Evolutionary conservation across 2,797 vertebrate species (phyloP).

Genomic region (Sebastes glaucus): DNA sequence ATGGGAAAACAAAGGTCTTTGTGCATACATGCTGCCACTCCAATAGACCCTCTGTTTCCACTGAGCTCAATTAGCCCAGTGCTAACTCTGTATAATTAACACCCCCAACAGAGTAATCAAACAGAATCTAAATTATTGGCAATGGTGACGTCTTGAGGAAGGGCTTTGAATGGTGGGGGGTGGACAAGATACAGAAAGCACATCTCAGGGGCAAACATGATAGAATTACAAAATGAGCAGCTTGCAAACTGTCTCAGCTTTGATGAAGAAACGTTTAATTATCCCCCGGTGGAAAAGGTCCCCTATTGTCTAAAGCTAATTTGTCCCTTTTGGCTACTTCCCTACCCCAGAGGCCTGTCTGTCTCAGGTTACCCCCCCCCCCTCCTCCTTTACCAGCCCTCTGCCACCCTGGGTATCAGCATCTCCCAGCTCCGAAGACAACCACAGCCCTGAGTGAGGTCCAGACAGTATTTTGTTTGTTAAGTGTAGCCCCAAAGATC

Average conservation of each 20-base stretch:
- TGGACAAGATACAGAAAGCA: conserved; percentile 79
- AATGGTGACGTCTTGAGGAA: conserved; percentile 73
- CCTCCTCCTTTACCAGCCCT: conserved; percentile 72
- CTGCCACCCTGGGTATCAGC: conserved; percentile 76
- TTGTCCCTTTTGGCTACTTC: conserved; percentile 91
- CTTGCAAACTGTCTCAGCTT: conserved; percentile 93
- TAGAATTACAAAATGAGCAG: conserved; percentile 95
- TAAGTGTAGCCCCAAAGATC: conserved; percentile 83
- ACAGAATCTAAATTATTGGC: conserved; percentile 82
- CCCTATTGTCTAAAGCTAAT: conserved; percentile 90
- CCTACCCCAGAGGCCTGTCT: conserved; percentile 81
- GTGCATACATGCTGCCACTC: conserved; percentile 59
- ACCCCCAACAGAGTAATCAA: conserved; percentile 86
- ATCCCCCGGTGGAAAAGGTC: conserved; percentile 90
- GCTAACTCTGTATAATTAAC: conserved; percentile 86
- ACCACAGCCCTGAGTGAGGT: conserved; percentile 70
- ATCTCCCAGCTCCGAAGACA: conserved; percentile 71
- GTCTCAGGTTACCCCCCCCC: conserved; percentile 83
- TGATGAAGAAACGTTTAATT: conserved; percentile 96
- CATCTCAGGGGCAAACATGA: conserved; percentile 87
- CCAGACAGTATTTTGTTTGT: conserved; percentile 86
- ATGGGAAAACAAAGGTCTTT: conserved; percentile 63
- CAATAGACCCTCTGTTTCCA: conserved; percentile 73
- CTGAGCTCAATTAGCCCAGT: conserved; percentile 76
- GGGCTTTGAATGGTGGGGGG: conserved; percentile 62